These are phyloP conservation scores for Encarsia formosa DNA, from an alignment of 2,888 invertebrate species.

Conservation along the genomic window DNA sequence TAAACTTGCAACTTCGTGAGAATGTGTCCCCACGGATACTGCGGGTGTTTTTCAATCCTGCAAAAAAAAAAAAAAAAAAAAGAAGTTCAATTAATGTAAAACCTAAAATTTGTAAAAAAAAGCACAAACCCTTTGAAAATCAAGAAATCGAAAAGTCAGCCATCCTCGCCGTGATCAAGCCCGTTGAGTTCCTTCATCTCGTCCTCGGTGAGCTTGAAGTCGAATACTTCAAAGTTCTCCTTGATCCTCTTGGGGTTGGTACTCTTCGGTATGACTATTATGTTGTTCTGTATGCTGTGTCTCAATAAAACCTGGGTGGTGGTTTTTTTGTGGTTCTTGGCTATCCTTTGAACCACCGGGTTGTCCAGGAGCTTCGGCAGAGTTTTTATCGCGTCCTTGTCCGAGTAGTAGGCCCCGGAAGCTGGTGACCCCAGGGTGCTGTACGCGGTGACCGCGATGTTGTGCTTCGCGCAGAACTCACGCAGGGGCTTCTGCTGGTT, in stretches of 20 bases:
- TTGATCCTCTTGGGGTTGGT: constrained; percentile 64
- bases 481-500: constrained; percentile 67
- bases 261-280: constrained; percentile 76
- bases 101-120: too few species aligned
- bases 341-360: constrained; percentile 57
- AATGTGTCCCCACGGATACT: too few species aligned
- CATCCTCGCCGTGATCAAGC: constrained; percentile 60
- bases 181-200: constrained; percentile 56
- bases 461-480: constrained; percentile 60
- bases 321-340: constrained; percentile 59
- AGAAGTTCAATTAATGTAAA: too few species aligned
- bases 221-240: constrained; percentile 66
- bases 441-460: constrained; percentile 68
- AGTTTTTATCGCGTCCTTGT: constrained; percentile 31
- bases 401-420: constrained; percentile 55
- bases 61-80: too few species aligned
- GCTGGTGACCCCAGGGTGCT: constrained; percentile 70
- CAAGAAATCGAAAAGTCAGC: constrained; percentile 65
- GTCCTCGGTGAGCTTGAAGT: constrained; percentile 58
- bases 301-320: constrained; percentile 70
- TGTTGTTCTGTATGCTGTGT: constrained; percentile 63
- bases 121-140: constrained; percentile 51
- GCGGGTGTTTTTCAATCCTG: too few species aligned
- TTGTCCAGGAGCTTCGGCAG: constrained; percentile 61
- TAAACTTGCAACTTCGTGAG: too few species aligned